phyloP scores from a whole-genome alignment of 2,888 invertebrate genomes.

The Microplitis manilae region DNA sequence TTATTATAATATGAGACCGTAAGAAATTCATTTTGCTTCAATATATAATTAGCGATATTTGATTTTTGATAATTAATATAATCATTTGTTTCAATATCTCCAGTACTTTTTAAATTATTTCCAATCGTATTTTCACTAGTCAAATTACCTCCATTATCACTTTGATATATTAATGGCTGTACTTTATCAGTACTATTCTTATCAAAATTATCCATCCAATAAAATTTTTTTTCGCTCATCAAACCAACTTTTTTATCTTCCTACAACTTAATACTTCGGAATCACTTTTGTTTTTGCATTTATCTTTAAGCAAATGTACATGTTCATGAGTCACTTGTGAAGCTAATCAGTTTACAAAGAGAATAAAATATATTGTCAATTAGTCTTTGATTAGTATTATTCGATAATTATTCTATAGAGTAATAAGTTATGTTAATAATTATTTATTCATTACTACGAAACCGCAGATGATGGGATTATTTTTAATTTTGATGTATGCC shows the following conservation, averaged over 20 bases:
- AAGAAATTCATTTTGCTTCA: not conserved
- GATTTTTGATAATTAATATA: not conserved
- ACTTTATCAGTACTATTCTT: not conserved
- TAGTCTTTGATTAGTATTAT: no score
- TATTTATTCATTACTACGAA: no score
- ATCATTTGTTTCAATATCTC: not conserved
- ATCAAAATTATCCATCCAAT: not conserved
- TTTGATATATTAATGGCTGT: not conserved
- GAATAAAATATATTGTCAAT: no score
- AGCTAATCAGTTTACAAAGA: not conserved
- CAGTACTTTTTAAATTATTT: not conserved
- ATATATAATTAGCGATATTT: not conserved
- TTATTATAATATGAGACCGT: not conserved
- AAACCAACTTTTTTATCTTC: not conserved
- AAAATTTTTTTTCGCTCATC: not conserved
- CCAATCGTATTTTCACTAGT: not conserved
- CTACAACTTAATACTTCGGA: not conserved
- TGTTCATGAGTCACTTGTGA: not conserved
- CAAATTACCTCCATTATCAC: not conserved
- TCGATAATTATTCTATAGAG: no score
- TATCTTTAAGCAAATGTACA: not conserved
- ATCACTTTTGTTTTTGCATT: not conserved
- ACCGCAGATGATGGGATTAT: no score
- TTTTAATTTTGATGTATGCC: no score
- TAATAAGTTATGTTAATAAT: no score